Conservation (phyloP, 2,888 invertebrate genomes). For the Lepidocyrtinus sp. region DNA sequence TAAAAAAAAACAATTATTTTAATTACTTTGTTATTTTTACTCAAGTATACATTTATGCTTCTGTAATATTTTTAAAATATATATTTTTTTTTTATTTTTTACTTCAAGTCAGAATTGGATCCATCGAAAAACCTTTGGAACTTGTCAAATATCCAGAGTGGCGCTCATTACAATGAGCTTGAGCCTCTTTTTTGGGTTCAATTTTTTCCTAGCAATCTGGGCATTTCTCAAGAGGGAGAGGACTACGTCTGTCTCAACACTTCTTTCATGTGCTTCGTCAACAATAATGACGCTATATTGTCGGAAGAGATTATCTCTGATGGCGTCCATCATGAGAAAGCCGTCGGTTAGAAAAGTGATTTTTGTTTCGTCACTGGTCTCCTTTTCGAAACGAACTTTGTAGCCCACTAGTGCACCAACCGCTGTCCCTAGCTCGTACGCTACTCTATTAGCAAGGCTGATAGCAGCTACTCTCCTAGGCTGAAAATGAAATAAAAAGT, state of each 20-base stretch:
- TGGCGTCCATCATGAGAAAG: slow-evolving; percentile 92
- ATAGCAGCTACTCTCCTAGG: slow-evolving; percentile 58
- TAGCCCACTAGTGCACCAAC: slow-evolving; percentile 78
- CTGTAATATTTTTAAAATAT: no score
- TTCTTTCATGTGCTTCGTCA: slow-evolving; percentile 97
- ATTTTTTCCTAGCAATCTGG: no score
- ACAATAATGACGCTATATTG: slow-evolving; percentile 88
- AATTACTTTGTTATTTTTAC: no score
- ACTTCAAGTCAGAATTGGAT: no score
- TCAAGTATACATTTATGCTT: no score
- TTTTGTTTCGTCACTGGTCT: slow-evolving; percentile 84
- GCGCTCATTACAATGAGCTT: slow-evolving; percentile 69
- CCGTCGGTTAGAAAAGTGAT: slow-evolving; percentile 96
- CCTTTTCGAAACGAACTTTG: slow-evolving; percentile 87
- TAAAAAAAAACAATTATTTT: no score
- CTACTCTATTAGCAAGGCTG: slow-evolving; percentile 74
- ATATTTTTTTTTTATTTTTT: no score
- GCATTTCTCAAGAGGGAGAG: slow-evolving; percentile 79
- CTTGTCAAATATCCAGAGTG: slow-evolving; percentile 63
- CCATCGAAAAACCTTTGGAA: slow-evolving; percentile 63
- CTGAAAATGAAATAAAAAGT: no score
- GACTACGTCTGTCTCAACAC: slow-evolving; percentile 93
- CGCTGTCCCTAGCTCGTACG: slow-evolving; percentile 74
- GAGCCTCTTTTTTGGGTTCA: slow-evolving; percentile 45
- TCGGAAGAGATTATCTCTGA: slow-evolving; percentile 80